phyloP scores from a whole-genome alignment of 2,888 invertebrate species.

The Rhopalosiphum nymphaeae region DNA sequence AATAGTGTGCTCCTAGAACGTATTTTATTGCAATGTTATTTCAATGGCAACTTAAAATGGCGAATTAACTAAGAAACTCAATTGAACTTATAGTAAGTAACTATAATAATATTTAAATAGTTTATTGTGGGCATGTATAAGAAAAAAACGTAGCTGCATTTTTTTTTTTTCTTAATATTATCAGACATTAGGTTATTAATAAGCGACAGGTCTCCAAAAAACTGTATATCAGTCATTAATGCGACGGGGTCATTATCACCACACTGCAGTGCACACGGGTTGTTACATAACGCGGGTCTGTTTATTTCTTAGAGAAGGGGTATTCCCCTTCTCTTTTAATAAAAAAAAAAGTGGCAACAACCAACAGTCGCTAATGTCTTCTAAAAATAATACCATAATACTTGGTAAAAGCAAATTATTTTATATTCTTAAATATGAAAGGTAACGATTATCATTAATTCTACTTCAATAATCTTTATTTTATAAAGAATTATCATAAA shows the following conservation, averaged over 20 bases:
- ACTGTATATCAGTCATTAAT: neutral
- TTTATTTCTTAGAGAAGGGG: neutral
- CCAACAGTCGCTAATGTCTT: neutral
- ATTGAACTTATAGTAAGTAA: slow-evolving; percentile 11
- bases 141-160: neutral
- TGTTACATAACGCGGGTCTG: neutral
- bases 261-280: neutral
- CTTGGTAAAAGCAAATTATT: neutral
- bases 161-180: neutral
- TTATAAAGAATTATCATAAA: neutral
- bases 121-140: neutral
- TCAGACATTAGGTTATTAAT: neutral
- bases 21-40: slow-evolving; percentile 32
- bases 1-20: neutral
- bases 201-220: neutral
- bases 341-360: neutral
- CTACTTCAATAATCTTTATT: neutral
- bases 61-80: neutral
- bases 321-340: neutral
- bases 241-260: neutral
- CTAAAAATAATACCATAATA: neutral
- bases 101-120: neutral
- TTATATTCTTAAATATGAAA: neutral
- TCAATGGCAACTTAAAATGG: slow-evolving; percentile 37
- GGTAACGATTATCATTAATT: neutral